Percentiles rank a stretch among this genome's conserved stretches.
phyloP scores from a whole-genome alignment of 2,888 invertebrate species.

The Dendrolimus pini region DNA sequence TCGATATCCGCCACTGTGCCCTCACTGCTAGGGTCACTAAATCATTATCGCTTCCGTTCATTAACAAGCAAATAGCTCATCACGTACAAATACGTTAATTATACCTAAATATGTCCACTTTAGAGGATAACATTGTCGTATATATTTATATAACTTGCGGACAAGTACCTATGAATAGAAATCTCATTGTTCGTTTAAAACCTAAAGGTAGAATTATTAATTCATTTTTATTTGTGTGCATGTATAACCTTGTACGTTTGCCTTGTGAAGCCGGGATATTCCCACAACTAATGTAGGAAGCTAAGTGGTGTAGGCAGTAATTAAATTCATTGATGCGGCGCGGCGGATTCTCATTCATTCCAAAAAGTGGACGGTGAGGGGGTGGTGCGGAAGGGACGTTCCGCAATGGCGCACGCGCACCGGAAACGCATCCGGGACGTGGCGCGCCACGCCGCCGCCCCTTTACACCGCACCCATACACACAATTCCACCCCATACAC shows the following conservation, averaged over 20 bases:
- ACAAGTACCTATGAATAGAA: neutral
- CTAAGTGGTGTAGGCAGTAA: slow-evolving; percentile 18
- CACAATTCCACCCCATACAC: neutral
- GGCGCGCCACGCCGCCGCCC: slow-evolving; percentile 54
- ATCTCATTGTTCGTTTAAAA: too few relatives aligned
- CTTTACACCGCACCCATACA: slow-evolving; percentile 31
- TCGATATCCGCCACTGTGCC: slow-evolving; percentile 60
- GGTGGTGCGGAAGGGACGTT: slow-evolving; percentile 70
- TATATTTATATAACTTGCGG: neutral
- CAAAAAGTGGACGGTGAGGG: slow-evolving; percentile 51
- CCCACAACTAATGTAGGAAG: neutral
- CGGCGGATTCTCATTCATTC: slow-evolving; percentile 40
- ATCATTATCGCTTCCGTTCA: slow-evolving; percentile 68
- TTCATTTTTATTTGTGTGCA: too few relatives aligned
- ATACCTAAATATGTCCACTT: neutral
- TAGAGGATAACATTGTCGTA: neutral
- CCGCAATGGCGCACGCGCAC: slow-evolving; percentile 59
- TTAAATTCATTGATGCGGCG: slow-evolving; percentile 25
- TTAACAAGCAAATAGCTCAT: slow-evolving; percentile 44
- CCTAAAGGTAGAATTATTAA: too few relatives aligned
- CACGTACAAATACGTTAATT: slow-evolving; percentile 23
- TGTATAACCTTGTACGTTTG: too few relatives aligned
- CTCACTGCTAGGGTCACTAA: slow-evolving; percentile 68
- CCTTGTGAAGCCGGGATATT: too few relatives aligned
- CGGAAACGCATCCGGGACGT: slow-evolving; percentile 73